These are phyloP conservation scores for Achlya flavicornis DNA, from an alignment of 2,888 invertebrate species.

Conservation along the genomic window DNA sequence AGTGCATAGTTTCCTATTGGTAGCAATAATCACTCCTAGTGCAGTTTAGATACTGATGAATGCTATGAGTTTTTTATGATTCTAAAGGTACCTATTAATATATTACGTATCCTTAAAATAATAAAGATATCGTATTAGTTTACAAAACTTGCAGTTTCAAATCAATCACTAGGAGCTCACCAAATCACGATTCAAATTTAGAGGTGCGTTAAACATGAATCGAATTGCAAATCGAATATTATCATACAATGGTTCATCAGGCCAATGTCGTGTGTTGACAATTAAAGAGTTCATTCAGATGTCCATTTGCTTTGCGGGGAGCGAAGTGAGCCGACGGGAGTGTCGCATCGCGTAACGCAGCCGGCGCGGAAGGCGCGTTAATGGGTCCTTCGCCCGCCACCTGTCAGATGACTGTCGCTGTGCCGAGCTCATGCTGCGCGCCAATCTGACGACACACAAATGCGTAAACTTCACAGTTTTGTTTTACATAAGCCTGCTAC, in stretches of 20 bases:
- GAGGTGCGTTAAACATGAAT: background rate
- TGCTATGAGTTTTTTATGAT: background rate
- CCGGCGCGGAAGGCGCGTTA: constrained; percentile 59
- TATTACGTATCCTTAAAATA: no score
- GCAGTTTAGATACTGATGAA: background rate
- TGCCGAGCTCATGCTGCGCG: constrained; percentile 19
- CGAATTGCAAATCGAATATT: background rate
- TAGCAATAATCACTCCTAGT: background rate
- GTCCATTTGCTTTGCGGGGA: constrained; percentile 44
- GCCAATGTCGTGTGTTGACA: constrained; percentile 43
- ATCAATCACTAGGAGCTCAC: background rate
- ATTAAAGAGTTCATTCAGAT: constrained; percentile 55
- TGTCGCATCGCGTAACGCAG: constrained; percentile 47
- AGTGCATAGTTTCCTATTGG: background rate
- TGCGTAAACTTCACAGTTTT: constrained; percentile 33
- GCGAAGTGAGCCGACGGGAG: constrained; percentile 21
- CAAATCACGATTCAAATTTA: background rate
- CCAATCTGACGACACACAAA: constrained; percentile 29
- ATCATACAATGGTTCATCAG: constrained; percentile 22
- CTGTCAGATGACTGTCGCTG: constrained; percentile 75
- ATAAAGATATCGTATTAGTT: no score
- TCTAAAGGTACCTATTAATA: no score
- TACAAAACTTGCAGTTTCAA: no score
- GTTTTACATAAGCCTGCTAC: constrained; percentile 16
- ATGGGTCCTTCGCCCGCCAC: constrained; percentile 62